These are phyloP conservation scores for Tangara arthus DNA, from an alignment of 2,797 vertebrate species.

Conservation along the genomic window DNA sequence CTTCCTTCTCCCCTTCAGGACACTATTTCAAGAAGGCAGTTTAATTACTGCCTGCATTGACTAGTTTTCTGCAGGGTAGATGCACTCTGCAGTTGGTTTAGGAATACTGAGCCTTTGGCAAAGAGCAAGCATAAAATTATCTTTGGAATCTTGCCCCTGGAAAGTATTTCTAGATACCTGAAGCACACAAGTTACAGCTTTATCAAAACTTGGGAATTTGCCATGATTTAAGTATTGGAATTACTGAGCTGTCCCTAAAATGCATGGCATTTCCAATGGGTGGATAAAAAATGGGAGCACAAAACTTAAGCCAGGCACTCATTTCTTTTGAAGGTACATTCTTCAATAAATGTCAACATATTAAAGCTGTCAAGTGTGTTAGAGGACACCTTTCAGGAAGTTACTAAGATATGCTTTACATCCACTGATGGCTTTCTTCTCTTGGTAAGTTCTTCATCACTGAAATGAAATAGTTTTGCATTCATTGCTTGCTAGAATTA, in stretches of 20 bases:
- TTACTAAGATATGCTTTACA: not conserved
- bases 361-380: not conserved
- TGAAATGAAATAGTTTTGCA: not conserved
- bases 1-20: not conserved
- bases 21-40: not conserved
- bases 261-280: not conserved
- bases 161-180: slow-evolving; percentile 3
- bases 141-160: not conserved
- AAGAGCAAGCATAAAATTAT: slow-evolving; percentile 1
- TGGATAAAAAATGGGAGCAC: not conserved
- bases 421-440: not conserved
- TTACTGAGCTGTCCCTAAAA: not conserved
- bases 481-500: not conserved
- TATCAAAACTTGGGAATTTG: slow-evolving; percentile 13
- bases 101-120: not conserved
- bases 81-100: not conserved
- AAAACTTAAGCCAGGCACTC: not conserved
- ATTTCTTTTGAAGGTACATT: not conserved
- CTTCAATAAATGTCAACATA: not conserved
- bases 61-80: not conserved
- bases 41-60: slow-evolving; percentile 5
- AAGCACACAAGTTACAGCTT: not conserved
- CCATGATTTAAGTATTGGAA: not conserved
- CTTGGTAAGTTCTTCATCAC: not conserved
- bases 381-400: not conserved